Base-by-base conservation (phyloP, 2,797 vertebrate species). In the Protosalanx chinensis region DNA sequence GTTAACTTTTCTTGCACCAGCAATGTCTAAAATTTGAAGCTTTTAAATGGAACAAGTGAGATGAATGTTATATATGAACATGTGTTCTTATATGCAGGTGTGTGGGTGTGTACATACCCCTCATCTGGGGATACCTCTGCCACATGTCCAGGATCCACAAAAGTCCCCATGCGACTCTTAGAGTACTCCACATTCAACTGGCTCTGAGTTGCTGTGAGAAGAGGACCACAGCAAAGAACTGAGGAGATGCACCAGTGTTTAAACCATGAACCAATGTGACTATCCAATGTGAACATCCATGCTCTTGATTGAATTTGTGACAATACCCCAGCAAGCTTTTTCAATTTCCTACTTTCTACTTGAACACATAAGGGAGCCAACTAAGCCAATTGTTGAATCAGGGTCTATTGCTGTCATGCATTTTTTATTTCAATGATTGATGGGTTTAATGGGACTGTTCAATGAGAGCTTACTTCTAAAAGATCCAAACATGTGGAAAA, bases 151-250 rank as follows among this genome's bases (percentile, higher is more conserved):
- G 81, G 78, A 18, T 92, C 93, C 71, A 81, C 78, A 71, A 92
- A 91, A 29, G 89, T 89, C 71, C 89, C 93, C 88, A 90, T 88
- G n/a, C 87, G 86, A 79, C 91, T 93, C 80, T 92, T 93, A 0
- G 88, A 87, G 15, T 81, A 88, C 62, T 93, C 91, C 82, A 89
- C 76, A 37, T 93, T 91, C n/a, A 92, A 64, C 64, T 93, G 91
- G 81, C 85, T 90, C 79, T 92, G 92, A 68, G 91, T 92, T 1
- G 82, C 92, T 93, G 80, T 51, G 4, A 73, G 30, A 72, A n/a
- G 51, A 18, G 15, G 15, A 1, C 15, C 51, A 46, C 12, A 46
- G 10, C 41, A 46, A 46, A 46, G 1, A 13, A 46, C 41, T 2
- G 13, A 46, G 41, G 8, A 46, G 41, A 46, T 46, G 10, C 41